Evolutionary conservation across 2,888 invertebrate species (phyloP).

Genomic region (Drosophila incognita): DNA sequence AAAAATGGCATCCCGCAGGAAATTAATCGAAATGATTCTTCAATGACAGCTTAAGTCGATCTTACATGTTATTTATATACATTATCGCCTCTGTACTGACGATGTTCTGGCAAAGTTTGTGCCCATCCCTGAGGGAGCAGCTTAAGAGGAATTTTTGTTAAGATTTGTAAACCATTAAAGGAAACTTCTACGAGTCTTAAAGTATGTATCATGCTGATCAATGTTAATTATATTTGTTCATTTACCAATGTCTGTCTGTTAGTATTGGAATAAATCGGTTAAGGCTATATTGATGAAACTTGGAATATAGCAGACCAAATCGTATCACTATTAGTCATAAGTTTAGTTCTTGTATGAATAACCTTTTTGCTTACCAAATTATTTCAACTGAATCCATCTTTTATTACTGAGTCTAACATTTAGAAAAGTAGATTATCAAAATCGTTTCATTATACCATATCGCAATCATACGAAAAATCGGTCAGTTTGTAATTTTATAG

Average conservation of each 20-base stretch:
- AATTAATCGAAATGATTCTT: conserved; percentile 38
- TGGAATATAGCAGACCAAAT: not conserved
- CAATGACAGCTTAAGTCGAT: not conserved
- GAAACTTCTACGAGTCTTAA: not conserved
- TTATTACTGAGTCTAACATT: not conserved
- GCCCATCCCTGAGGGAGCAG: not conserved
- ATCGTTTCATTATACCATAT: no score
- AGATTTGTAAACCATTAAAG: not conserved
- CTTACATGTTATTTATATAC: conserved; percentile 6
- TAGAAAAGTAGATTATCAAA: not conserved
- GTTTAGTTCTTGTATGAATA: no score
- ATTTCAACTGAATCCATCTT: not conserved
- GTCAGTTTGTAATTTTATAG: not conserved
- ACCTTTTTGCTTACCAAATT: not conserved
- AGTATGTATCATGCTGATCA: not conserved
- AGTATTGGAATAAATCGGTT: not conserved
- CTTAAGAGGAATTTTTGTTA: not conserved
- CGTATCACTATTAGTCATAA: no score
- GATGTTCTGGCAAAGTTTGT: not conserved
- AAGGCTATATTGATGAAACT: not conserved
- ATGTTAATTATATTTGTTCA: no score
- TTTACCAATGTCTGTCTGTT: not conserved
- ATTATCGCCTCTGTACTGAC: not conserved
- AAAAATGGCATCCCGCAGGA: conserved; percentile 29
- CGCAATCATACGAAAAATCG: no score